phyloP scores from a whole-genome alignment of 2,113 vertebrate species.

The Eublepharis macularius region DNA sequence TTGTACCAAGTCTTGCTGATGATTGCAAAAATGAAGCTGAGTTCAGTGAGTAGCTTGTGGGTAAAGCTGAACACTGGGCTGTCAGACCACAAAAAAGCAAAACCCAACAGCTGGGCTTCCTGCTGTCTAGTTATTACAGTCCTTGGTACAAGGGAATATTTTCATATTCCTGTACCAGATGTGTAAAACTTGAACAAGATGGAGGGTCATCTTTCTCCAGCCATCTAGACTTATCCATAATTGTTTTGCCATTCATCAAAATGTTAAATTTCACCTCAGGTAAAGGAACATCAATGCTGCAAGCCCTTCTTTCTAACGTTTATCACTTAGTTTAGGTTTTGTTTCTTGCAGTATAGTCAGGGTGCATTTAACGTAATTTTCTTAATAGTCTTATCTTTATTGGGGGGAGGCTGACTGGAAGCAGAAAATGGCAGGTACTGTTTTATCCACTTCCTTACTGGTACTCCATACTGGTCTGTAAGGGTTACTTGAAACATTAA shows the following conservation, averaged over 20 bases:
- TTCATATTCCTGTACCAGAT: not conserved
- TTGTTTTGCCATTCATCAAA: not conserved
- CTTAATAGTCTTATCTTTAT: too few relatives aligned
- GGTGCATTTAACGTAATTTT: too few relatives aligned
- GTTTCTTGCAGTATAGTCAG: not conserved
- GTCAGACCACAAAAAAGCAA: not conserved
- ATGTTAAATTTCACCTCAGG: not conserved
- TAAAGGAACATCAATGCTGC: not conserved
- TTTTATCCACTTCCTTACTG: too few relatives aligned
- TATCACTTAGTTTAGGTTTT: not conserved
- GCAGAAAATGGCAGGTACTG: too few relatives aligned
- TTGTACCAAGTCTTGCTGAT: not conserved
- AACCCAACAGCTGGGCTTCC: conserved; percentile 1
- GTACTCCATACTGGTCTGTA: too few relatives aligned
- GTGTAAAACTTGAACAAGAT: not conserved
- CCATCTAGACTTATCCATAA: too few relatives aligned
- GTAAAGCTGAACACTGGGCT: conserved; percentile 20
- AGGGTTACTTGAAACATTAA: too few relatives aligned
- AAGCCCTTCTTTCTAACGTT: not conserved
- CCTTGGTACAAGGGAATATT: not conserved
- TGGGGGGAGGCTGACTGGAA: too few relatives aligned
- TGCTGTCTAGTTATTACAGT: not conserved
- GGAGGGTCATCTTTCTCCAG: not conserved
- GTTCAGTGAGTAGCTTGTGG: conserved; percentile 27
- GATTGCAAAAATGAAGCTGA: not conserved